A percentile compares a stretch with the other conserved stretches of the same genome.
These are phyloP conservation scores for Tipula helvola DNA, from an alignment of 2,888 invertebrate genomes.

Conservation along the genomic window DNA sequence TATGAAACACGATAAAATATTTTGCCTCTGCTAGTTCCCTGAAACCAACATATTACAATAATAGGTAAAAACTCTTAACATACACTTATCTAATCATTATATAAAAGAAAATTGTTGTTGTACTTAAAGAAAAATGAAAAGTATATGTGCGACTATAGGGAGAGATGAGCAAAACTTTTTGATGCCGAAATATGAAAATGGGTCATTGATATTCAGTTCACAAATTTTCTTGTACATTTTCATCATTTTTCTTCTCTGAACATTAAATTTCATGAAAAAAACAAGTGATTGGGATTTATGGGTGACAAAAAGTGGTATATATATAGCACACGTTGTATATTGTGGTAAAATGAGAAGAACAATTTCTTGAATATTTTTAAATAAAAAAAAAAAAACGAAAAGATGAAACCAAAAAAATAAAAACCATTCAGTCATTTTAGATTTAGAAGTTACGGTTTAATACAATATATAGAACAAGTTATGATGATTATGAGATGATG, in stretches of 20 bases:
- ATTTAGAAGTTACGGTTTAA: not conserved
- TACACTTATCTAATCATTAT: not conserved
- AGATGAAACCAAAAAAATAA: not conserved
- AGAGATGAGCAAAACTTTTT: not conserved
- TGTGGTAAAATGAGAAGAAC: not conserved
- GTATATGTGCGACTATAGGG: not conserved
- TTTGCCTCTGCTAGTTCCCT: not conserved
- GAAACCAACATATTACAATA: not conserved
- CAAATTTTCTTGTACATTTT: not conserved
- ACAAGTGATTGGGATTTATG: not conserved
- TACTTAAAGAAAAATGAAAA: not conserved
- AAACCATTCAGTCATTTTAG: not conserved
- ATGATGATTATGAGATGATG: not conserved
- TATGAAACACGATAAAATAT: not conserved
- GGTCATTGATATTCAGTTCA: slow-evolving; percentile 4
- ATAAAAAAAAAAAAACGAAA: not conserved
- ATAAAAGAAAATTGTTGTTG: not conserved
- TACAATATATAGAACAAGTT: not conserved
- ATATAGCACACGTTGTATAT: not conserved
- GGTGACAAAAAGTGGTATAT: not conserved
- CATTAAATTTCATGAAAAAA: not conserved
- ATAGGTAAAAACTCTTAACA: not conserved
- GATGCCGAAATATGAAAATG: not conserved
- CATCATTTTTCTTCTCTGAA: not conserved
- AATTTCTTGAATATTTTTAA: not conserved